Percentiles rank a stretch among this genome's conserved stretches.
Conservation (phyloP, 2,888 invertebrate species). For the Metalampra italica region DNA sequence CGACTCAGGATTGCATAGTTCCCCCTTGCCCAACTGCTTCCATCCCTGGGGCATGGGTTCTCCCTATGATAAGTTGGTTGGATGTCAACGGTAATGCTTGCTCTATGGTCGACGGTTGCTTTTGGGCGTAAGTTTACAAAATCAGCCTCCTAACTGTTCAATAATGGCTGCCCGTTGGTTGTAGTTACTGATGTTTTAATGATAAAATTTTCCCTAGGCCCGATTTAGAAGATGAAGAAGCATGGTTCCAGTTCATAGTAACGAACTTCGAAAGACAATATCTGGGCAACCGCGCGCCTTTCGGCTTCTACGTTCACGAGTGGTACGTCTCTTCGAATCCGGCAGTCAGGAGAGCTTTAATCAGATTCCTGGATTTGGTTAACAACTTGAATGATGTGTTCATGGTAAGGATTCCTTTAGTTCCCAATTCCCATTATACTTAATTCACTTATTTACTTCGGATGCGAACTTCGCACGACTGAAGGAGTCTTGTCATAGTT, state of each 20-base stretch:
- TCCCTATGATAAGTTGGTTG: conserved; percentile 80
- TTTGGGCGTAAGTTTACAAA: conserved; percentile 50
- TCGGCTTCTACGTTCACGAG: conserved; percentile 82
- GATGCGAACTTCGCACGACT: no score
- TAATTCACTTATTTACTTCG: no score
- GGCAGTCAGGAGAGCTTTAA: conserved; percentile 67
- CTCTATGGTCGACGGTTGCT: conserved; percentile 78
- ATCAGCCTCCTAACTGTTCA: background rate
- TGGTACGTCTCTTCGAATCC: conserved; percentile 73
- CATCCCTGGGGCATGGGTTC: conserved; percentile 81
- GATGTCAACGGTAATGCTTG: conserved; percentile 69
- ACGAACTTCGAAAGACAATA: conserved; percentile 82
- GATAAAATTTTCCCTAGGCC: conserved; percentile 29
- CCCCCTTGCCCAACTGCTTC: conserved; percentile 78
- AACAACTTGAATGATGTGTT: conserved; percentile 76
- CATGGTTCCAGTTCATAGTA: conserved; percentile 76
- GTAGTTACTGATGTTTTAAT: no score
- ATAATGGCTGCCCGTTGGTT: background rate
- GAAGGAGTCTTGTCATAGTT: no score
- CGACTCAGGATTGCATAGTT: conserved; percentile 76
- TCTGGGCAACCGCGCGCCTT: conserved; percentile 80
- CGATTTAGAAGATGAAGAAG: conserved; percentile 49
- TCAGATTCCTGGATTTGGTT: conserved; percentile 76
- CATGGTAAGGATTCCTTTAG: conserved; percentile 50
- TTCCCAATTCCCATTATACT: background rate